Evolutionary conservation across 2,113 vertebrate species (phyloP), one percentile per base, ranked within the genome.

Genomic region (Rhinolophus ferrumequinum): DNA sequence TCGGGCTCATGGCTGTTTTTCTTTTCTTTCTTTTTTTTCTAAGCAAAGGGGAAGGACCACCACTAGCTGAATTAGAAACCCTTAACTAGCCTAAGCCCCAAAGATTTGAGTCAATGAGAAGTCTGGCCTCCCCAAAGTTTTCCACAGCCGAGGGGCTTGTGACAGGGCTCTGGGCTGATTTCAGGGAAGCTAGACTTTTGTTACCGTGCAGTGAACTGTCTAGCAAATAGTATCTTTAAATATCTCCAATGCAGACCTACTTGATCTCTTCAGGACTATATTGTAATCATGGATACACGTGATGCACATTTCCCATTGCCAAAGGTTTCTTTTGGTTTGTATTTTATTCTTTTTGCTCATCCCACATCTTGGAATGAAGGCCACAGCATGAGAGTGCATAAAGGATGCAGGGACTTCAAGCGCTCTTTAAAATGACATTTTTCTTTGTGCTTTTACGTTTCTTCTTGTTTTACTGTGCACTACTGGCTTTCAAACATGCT

Each of bases 351-450:
- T 87, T 90, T 81, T 85, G 97, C 96, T 97, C 98, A 98, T 98
- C 97, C 88, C 97, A 97, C 98, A 97, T 97, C 95, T 88, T 4
- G 86, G 98, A 98, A 98, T 98, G 98, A 98, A 98, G 96, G 94
- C 97, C 77, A 96, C 98, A 98, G 98, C 98, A 98, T 98, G 98
- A 95, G 75, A 88, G 87, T 97, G 98, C 97, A 97, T 97, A 88
- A 98, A 97, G 95, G 97, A 97, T 96, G 95, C 38, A 4, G 96
- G 92, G 54, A 91, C 80, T 82, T 90, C 13, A 73, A 54, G 66
- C 80, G 93, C 70, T 81, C 85, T 88, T 97, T 85, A 96, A 96
- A 94, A 98, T 92, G 90, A 83, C 87, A 47, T 76, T 97, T 98
- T 98, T 44, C 96, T 97, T 97, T 98, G 98, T 98, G 98, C 97